Evolutionary conservation across 2,888 invertebrate genomes (phyloP).

Genomic region (Chrysolina haemoptera): DNA sequence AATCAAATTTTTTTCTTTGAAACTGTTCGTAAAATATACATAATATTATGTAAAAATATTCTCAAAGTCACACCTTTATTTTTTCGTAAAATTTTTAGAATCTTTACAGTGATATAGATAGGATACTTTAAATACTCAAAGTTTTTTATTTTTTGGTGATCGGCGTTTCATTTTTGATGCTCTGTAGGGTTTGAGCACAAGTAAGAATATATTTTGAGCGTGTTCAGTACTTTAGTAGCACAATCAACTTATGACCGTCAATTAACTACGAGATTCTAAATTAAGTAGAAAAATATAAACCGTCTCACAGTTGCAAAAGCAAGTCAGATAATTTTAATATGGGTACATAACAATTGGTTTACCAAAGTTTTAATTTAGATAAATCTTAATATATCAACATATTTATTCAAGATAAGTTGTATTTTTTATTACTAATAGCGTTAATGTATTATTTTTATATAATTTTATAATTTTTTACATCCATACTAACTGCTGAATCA

Average conservation of each 20-base stretch:
- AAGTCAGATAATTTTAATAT: slow-evolving; percentile 51
- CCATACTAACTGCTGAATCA: slow-evolving; percentile 61
- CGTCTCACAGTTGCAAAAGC: slow-evolving; percentile 14
- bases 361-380: slow-evolving; percentile 66
- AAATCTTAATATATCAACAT: slow-evolving; percentile 61
- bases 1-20: neutral
- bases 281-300: slow-evolving; percentile 24
- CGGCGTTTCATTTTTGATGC: neutral
- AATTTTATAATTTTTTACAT: slow-evolving; percentile 67
- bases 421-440: slow-evolving; percentile 60
- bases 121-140: no score
- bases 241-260: slow-evolving; percentile 28
- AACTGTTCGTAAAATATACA: neutral
- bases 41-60: no score
- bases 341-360: slow-evolving; percentile 64
- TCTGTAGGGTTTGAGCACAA: slow-evolving; percentile 9
- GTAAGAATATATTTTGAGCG: neutral
- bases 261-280: slow-evolving; percentile 50
- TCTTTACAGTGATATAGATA: no score
- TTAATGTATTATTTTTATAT: slow-evolving; percentile 66
- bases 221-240: slow-evolving; percentile 17
- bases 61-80: no score
- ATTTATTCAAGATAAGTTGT: slow-evolving; percentile 63
- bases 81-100: no score
- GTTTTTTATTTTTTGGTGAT: neutral